Base-by-base conservation (phyloP, 30 jellyfish, hydroid and myxozoan genomes). In the Pseudorhiza aurosa region DNA sequence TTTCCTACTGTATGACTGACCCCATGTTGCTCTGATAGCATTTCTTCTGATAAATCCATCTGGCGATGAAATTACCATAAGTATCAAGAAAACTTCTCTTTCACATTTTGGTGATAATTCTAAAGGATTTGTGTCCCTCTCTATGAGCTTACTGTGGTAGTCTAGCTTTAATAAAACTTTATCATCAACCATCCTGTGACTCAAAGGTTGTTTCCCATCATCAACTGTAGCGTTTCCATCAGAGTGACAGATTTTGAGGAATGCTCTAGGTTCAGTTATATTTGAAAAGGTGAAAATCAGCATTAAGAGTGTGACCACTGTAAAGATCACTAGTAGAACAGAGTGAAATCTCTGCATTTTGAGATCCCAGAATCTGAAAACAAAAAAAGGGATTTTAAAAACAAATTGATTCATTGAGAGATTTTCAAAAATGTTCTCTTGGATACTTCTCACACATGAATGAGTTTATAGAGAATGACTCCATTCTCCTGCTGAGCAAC, bases 1-100 rank as follows among this genome's bases (percentile, higher is more conserved):
- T 27, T 70, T 53, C 30, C 71, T 84, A n/a, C 17, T 0, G 39
- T 75, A 76, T 12, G 74, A 21, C 21, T 58, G 62, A 18, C 83
- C 95, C 98, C 98, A 91, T 10, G 96, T 68, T 26, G 83, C 91
- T 67, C 98, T 47, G 21, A 91, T 85, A 18, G 89, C 79, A 43
- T 72, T 73, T 51, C 98, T 42, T 33, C 96, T 60, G 11, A 75
- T 81, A 53, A 50, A 62, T 1, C 83, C 82, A 58, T 72, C 80
- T 1, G 98, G 98, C 19, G 95, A 35, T 36, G 96, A 75, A 15
- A 75, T 76, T 10, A 91, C 98, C 46, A 85, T 21, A 8, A 91
- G 44, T 1, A 81, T 46, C 18, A 91, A 65, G 58, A 84, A 91
- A 8, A 77, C 96, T 42, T 82, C 46, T 25, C 67, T 26, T 27